These are phyloP conservation scores for Bombus breviceps DNA, from an alignment of 1,140 invertebrate species.

Conservation along the genomic window DNA sequence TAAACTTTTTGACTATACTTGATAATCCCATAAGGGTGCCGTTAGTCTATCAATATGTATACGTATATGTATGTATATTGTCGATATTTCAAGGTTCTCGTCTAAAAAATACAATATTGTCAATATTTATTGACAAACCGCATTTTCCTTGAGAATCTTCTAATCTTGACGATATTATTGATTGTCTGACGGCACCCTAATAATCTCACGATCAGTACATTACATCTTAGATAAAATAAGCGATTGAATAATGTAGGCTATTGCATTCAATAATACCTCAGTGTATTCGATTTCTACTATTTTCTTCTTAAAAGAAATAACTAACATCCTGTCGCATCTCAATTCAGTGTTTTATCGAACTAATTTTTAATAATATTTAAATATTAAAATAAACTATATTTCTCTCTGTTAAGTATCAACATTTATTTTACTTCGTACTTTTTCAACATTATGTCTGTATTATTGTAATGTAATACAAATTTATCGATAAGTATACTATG, in stretches of 20 bases:
- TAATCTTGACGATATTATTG: no score
- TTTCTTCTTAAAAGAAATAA: not conserved
- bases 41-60: no score
- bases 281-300: not conserved
- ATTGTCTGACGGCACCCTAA: no score
- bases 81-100: no score
- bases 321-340: not conserved
- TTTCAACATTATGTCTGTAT: not conserved
- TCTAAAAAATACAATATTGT: no score
- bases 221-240: not conserved
- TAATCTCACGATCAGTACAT: not conserved
- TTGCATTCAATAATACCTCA: not conserved
- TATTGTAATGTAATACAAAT: not conserved
- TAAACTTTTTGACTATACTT: not conserved
- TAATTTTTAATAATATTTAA: not conserved
- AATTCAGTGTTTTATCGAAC: not conserved
- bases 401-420: constrained; percentile 1
- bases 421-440: constrained; percentile 3
- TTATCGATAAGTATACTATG: not conserved
- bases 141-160: no score
- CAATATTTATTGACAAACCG: no score
- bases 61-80: no score
- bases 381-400: constrained; percentile 11
- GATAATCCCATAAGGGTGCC: no score
- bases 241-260: not conserved